Percentiles rank a stretch among this genome's conserved stretches.
Evolutionary conservation across 1,140 invertebrate genomes (phyloP).

Genomic region (Polypedilum vanderplanki): DNA sequence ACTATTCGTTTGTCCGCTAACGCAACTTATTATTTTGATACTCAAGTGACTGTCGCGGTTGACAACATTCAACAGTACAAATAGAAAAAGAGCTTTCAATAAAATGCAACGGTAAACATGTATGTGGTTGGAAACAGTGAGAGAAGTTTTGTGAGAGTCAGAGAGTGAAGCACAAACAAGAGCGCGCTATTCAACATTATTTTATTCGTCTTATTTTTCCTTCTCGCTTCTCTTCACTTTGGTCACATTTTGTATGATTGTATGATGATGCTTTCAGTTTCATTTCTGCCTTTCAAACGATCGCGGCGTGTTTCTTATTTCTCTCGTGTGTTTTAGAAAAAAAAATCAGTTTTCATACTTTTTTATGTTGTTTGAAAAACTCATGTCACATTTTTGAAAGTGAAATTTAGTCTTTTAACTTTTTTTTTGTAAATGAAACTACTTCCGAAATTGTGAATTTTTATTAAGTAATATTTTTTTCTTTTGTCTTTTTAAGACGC

Average conservation of each 20-base stretch:
- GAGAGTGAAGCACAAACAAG: not conserved
- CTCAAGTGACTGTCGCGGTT: too few species aligned
- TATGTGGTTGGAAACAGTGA: too few species aligned
- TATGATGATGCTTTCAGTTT: slow-evolving; percentile 15
- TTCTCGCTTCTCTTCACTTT: too few species aligned
- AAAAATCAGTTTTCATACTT: not conserved
- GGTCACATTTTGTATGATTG: not conserved
- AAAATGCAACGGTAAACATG: too few species aligned
- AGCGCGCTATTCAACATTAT: not conserved
- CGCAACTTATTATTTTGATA: too few species aligned
- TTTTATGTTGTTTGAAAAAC: not conserved
- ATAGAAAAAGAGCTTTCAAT: not conserved
- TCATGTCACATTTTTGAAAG: not conserved
- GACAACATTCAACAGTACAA: not conserved
- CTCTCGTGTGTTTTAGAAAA: not conserved
- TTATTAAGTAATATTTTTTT: slow-evolving; percentile 5
- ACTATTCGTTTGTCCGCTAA: not conserved
- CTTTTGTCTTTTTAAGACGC: not conserved
- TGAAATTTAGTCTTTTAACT: not conserved
- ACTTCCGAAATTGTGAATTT: not conserved
- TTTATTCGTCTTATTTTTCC: too few species aligned
- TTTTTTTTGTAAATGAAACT: not conserved
- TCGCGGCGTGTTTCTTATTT: not conserved
- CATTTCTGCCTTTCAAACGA: not conserved
- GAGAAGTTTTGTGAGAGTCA: not conserved